These are phyloP conservation scores for Sitodiplosis mosellana DNA, from an alignment of 1,140 invertebrate genomes.

Conservation along the genomic window DNA sequence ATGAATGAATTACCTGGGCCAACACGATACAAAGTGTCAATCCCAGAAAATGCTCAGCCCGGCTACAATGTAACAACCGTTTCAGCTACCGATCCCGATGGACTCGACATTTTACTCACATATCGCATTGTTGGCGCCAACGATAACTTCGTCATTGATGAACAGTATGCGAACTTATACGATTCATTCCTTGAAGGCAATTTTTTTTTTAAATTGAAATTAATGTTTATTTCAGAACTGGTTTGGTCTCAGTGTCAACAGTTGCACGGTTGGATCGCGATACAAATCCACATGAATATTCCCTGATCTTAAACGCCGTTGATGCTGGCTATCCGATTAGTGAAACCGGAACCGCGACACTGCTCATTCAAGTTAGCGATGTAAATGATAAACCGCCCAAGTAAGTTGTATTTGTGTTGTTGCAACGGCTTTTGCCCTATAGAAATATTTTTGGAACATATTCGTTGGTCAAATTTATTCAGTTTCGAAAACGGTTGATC, in stretches of 20 bases:
- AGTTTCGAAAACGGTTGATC: too few species aligned
- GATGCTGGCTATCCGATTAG: conserved; percentile 52
- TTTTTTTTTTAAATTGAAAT: too few species aligned
- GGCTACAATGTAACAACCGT: conserved; percentile 52
- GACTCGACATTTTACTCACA: conserved; percentile 43
- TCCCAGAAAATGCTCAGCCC: conserved; percentile 46
- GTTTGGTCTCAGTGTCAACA: conserved; percentile 50
- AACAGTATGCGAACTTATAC: conserved; percentile 30
- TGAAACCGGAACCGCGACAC: conserved; percentile 54
- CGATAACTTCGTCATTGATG: conserved; percentile 62
- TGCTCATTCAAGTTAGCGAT: conserved; percentile 52
- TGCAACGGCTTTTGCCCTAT: background rate
- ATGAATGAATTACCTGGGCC: conserved; percentile 33
- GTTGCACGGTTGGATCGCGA: conserved; percentile 57
- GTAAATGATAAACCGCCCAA: conserved; percentile 67
- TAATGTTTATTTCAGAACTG: conserved; percentile 34
- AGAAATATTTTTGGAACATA: background rate
- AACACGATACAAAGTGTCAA: conserved; percentile 43
- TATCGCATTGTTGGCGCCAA: conserved; percentile 59
- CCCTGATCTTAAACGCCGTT: conserved; percentile 50
- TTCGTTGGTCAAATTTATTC: background rate
- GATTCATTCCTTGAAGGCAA: conserved; percentile 1
- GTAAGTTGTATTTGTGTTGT: background rate
- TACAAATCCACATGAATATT: conserved; percentile 40
- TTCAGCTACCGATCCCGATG: conserved; percentile 54